Percentiles rank a stretch among this genome's conserved stretches.
Conservation (phyloP, 2,797 vertebrate genomes). For the Paratrypauchen microcephalus region DNA sequence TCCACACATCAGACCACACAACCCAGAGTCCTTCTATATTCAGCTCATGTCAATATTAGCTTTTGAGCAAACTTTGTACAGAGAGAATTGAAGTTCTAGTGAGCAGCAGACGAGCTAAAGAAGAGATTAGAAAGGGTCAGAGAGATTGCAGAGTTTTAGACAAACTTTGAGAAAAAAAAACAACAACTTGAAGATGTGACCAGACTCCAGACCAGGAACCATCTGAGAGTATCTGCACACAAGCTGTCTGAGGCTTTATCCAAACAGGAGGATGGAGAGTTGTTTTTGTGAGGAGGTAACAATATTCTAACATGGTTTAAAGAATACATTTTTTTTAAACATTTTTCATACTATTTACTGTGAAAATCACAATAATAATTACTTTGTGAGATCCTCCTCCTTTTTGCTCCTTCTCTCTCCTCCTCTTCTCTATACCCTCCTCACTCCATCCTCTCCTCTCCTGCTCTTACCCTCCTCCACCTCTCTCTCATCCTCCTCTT, state of each 20-base stretch:
- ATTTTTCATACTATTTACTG: no score
- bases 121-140: background rate
- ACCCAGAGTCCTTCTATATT: background rate
- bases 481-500: no score
- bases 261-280: background rate
- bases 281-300: no score
- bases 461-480: no score
- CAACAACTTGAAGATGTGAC: background rate
- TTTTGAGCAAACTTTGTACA: background rate
- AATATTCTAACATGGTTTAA: no score
- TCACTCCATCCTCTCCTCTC: no score
- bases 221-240: background rate
- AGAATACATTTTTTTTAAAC: no score
- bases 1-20: background rate
- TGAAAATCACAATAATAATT: no score
- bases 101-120: background rate
- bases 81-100: background rate
- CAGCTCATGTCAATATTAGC: background rate
- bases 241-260: background rate
- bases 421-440: no score
- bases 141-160: background rate
- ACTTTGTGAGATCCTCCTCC: no score
- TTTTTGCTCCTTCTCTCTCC: no score
- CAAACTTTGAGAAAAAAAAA: background rate
- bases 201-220: background rate